phyloP scores from a whole-genome alignment of 2,888 invertebrate species.

The Eupithecia subumbrata region DNA sequence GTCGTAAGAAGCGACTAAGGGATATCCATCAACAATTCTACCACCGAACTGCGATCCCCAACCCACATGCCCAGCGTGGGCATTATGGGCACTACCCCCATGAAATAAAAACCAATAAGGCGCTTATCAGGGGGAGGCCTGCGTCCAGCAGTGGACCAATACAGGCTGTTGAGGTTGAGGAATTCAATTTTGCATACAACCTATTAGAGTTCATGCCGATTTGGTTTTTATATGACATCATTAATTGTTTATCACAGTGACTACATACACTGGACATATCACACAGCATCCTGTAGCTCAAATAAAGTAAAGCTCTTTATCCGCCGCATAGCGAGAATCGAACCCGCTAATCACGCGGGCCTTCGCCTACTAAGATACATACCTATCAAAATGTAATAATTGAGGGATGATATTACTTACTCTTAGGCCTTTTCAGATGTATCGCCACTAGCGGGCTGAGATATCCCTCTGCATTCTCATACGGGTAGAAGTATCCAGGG shows the following conservation, averaged over 20 bases:
- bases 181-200: no score
- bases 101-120: no score
- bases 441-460: conserved; percentile 94
- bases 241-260: background rate
- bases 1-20: no score
- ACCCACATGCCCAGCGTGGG: no score
- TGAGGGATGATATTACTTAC: conserved; percentile 83
- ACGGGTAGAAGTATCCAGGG: conserved; percentile 95
- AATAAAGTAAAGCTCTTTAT: background rate
- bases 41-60: no score
- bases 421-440: conserved; percentile 89
- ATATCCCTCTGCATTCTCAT: conserved; percentile 93
- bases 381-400: background rate
- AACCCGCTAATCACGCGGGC: background rate
- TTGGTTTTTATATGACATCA: no score
- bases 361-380: background rate
- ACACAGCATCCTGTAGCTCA: background rate
- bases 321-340: background rate
- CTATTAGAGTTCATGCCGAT: no score
- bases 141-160: no score
- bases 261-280: background rate
- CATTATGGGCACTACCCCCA: no score
- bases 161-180: no score
- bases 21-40: no score
- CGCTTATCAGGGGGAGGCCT: no score